Percentiles rank a stretch among this genome's conserved stretches.
Evolutionary conservation across 2,888 invertebrate genomes (phyloP).

Genomic region (Chouioia cunea): DNA sequence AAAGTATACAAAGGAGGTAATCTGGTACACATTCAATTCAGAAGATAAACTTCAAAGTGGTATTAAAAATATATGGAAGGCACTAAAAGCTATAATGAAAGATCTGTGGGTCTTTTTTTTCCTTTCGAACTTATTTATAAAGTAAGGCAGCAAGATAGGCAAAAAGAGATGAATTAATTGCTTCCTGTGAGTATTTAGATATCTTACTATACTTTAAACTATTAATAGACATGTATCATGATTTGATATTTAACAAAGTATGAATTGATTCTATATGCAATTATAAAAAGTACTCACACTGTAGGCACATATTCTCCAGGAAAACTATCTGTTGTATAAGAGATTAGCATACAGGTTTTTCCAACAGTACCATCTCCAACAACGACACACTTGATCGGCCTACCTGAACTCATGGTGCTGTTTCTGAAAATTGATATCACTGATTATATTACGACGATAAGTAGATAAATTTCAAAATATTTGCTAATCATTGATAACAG

Average conservation of each 20-base stretch:
- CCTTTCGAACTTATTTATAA: conserved; percentile 46
- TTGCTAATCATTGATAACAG: too few relatives aligned
- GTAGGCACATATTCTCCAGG: conserved; percentile 96
- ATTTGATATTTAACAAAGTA: too few relatives aligned
- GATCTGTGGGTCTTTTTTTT: conserved; percentile 18
- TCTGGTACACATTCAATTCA: background rate
- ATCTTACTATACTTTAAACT: conserved; percentile 56
- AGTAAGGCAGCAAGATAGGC: conserved; percentile 49
- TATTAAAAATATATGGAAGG: conserved; percentile 7
- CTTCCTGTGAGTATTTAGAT: conserved; percentile 57
- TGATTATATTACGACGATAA: too few relatives aligned
- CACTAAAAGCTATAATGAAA: conserved; percentile 16
- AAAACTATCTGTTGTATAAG: conserved; percentile 93
- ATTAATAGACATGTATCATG: conserved; percentile 56
- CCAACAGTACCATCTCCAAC: conserved; percentile 95
- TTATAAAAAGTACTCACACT: conserved; percentile 77
- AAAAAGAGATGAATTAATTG: conserved; percentile 59
- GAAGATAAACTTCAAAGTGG: conserved; percentile 3
- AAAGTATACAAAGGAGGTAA: background rate
- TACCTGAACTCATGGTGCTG: conserved; percentile 85
- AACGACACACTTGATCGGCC: conserved; percentile 92
- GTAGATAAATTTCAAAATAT: too few relatives aligned
- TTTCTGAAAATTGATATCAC: conserved; percentile 28
- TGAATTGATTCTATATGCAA: too few relatives aligned
- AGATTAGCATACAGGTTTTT: conserved; percentile 94